These are phyloP conservation scores for Euproctis similis DNA, from an alignment of 2,888 invertebrate genomes.

Conservation along the genomic window DNA sequence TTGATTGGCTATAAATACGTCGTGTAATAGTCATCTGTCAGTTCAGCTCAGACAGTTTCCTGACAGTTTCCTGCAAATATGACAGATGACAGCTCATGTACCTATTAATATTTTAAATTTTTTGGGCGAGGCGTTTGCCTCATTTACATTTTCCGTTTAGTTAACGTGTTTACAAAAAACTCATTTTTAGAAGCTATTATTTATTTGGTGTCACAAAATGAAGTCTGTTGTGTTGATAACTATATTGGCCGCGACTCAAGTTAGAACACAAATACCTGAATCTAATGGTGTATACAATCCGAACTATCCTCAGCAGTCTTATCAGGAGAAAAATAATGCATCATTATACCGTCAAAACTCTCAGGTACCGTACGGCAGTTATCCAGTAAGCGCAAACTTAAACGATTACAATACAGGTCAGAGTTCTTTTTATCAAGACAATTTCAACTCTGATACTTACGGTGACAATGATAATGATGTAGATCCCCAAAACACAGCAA, in stretches of 20 bases:
- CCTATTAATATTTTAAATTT: too few relatives aligned
- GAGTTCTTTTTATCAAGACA: constrained; percentile 61
- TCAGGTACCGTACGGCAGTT: constrained; percentile 61
- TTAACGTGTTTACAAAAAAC: too few relatives aligned
- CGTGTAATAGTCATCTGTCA: too few relatives aligned
- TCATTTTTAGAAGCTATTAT: too few relatives aligned
- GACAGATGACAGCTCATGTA: too few relatives aligned
- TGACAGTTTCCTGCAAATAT: too few relatives aligned
- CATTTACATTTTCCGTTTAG: too few relatives aligned
- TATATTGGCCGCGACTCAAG: constrained; percentile 38
- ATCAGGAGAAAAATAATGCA: constrained; percentile 41
- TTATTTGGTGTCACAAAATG: constrained; percentile 47
- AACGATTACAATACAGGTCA: constrained; percentile 50
- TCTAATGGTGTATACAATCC: constrained; percentile 43
- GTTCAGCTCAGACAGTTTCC: too few relatives aligned
- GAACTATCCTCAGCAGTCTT: constrained; percentile 47
- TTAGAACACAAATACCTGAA: constrained; percentile 48
- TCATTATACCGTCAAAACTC: constrained; percentile 46
- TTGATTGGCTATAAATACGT: too few relatives aligned
- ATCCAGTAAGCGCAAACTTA: constrained; percentile 44
- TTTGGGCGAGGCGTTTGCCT: too few relatives aligned
- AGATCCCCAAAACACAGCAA: constrained; percentile 54
- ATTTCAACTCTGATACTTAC: constrained; percentile 47
- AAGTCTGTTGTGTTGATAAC: constrained; percentile 39
- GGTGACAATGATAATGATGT: constrained; percentile 53